Evolutionary conservation across 1,140 invertebrate genomes (phyloP), one percentile per base, ranked within the genome.

Genomic region (Brachionus calyciflorus): DNA sequence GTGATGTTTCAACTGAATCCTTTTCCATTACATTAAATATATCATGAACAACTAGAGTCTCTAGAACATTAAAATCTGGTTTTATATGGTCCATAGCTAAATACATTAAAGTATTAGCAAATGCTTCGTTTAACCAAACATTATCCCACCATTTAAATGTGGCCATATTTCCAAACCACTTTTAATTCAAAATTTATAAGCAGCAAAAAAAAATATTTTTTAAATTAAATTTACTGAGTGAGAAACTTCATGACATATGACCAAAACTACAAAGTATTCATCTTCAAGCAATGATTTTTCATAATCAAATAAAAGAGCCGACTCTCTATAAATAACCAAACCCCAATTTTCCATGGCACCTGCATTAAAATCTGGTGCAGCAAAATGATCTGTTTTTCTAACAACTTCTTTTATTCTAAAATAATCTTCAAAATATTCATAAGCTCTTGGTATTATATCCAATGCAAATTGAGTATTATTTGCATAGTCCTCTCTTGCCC

Each of bases 281-380:
- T 83, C 82, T 40, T 79, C 79, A 49, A 79, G 80, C 1, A 82
- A 82, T 0, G 83, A 83, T 4, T 81, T 79, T 5, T 81, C 75
- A n/a, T 80, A 78, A 76, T 84, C 83, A 73, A 80, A 83, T 14
- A 85, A 79, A 33, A 85, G 78, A n/a, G 82, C 80, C 14, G 81
- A 83, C 77, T 86, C 82, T 40, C 60, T 70, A 79, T 85, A 86
- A 21, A 86, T 81, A 0, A 86, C 81, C 28, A 85, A 79, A 73
- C 85, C 85, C 85, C 85, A 86, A 78, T 86, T 86, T 73, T 86
- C 85, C 85, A 86, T 86, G 9, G 83, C 86, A 9, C 85, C 85
- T n/a, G 82, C 86, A 76, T 82, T 83, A 78, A 86, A 86, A 77
- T 84, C 85, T 24, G 84, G 83, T 7, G 85, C 82, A 3, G 86